A percentile compares a stretch with the other conserved stretches of the same genome.
These are phyloP conservation scores for Pemphredon lugubris DNA, from an alignment of 2,888 invertebrate species.

Conservation along the genomic window DNA sequence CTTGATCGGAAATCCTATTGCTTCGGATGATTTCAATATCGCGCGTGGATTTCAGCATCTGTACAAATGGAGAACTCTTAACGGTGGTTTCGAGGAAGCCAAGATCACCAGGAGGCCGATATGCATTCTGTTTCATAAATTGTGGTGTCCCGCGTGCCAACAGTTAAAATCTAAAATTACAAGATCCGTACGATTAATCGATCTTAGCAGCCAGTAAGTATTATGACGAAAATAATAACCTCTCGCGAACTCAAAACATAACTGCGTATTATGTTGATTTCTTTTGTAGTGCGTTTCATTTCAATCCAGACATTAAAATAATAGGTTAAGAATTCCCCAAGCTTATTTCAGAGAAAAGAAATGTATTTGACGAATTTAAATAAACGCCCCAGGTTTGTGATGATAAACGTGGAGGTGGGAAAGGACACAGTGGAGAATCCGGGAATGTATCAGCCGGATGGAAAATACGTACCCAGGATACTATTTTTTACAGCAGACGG, in stretches of 20 bases:
- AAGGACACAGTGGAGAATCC: slow-evolving; percentile 82
- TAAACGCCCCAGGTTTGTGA: slow-evolving; percentile 84
- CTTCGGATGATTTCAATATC: slow-evolving; percentile 26
- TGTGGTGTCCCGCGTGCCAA: slow-evolving; percentile 86
- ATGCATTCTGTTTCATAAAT: slow-evolving; percentile 86
- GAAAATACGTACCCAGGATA: slow-evolving; percentile 86
- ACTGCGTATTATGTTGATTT: neutral
- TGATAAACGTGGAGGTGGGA: slow-evolving; percentile 85
- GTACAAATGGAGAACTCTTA: slow-evolving; percentile 68
- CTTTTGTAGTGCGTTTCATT: too few relatives aligned
- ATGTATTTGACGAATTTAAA: too few relatives aligned
- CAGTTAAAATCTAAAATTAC: slow-evolving; percentile 85
- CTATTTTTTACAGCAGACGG: slow-evolving; percentile 85
- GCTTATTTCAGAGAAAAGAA: too few relatives aligned
- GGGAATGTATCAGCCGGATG: slow-evolving; percentile 84
- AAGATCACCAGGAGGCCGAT: slow-evolving; percentile 82
- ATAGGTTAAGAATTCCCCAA: too few relatives aligned
- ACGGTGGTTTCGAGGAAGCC: slow-evolving; percentile 66
- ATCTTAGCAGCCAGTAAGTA: slow-evolving; percentile 81
- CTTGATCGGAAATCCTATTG: slow-evolving; percentile 31
- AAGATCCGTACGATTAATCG: slow-evolving; percentile 83
- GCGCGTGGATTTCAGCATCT: slow-evolving; percentile 60
- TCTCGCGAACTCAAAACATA: neutral
- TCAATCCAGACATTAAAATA: too few relatives aligned
- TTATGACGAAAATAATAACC: neutral